A percentile compares a stretch with the other conserved stretches of the same genome.
phyloP scores from a whole-genome alignment of 2,113 vertebrate species.

The Lophotis ruficrista region DNA sequence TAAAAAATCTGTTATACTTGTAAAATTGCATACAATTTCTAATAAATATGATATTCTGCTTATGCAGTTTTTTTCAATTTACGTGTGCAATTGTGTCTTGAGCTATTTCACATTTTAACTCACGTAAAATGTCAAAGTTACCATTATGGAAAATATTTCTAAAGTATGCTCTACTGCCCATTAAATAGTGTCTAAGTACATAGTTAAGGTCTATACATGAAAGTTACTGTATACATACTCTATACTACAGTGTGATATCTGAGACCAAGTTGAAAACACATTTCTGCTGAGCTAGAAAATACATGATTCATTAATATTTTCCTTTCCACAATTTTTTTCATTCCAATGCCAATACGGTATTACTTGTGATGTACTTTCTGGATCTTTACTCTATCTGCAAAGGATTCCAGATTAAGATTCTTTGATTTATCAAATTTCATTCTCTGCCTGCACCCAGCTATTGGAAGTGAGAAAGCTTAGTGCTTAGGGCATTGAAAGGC shows the following conservation, averaged over 20 bases:
- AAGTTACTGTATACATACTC: not conserved
- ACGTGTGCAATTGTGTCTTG: not conserved
- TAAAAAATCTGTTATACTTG: not conserved
- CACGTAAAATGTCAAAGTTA: not conserved
- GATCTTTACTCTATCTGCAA: not conserved
- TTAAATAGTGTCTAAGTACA: not conserved
- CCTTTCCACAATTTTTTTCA: not conserved
- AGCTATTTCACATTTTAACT: not conserved
- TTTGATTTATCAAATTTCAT: not conserved
- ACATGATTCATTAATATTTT: not conserved
- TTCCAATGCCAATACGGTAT: not conserved
- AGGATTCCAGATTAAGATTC: not conserved
- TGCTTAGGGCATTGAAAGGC: not conserved
- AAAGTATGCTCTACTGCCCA: not conserved
- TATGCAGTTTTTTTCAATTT: not conserved
- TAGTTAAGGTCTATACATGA: not conserved
- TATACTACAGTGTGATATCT: not conserved
- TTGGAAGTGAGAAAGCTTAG: not conserved
- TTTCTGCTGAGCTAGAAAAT: slow-evolving; percentile 1
- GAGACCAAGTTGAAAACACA: not conserved
- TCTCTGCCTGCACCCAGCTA: not conserved
- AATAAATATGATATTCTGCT: not conserved
- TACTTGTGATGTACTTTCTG: not conserved
- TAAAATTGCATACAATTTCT: not conserved
- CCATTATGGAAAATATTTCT: not conserved